Evolutionary conservation across 2,888 invertebrate genomes (phyloP).

Genomic region (Thereva nobilitata): DNA sequence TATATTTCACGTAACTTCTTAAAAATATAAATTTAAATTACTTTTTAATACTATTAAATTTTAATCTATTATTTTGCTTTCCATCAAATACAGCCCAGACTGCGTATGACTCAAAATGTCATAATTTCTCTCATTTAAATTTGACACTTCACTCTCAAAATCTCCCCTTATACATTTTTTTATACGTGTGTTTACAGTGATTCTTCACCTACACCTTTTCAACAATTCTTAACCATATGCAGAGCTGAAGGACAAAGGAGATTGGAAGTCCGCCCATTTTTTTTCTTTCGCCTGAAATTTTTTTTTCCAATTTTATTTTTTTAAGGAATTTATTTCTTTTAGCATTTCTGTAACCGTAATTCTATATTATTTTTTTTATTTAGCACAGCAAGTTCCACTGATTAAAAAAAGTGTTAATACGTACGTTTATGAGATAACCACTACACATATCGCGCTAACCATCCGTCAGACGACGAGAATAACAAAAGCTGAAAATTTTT

Average conservation of each 20-base stretch:
- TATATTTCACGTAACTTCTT: no score
- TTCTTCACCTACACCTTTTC: conserved; percentile 20
- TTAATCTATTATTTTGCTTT: no score
- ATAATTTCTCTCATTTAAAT: no score
- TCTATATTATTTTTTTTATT: conserved; percentile 8
- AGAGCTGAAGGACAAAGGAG: conserved; percentile 43
- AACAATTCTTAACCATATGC: not conserved
- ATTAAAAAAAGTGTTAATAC: conserved; percentile 33
- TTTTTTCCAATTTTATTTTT: no score
- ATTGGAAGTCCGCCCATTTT: conserved; percentile 42
- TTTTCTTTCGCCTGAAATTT: conserved; percentile 10
- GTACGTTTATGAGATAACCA: conserved; percentile 37
- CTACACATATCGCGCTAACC: conserved; percentile 35
- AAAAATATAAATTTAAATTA: no score
- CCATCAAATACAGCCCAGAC: no score
- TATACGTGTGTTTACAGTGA: not conserved
- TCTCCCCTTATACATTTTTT: no score
- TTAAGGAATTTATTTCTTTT: no score
- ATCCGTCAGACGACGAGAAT: conserved; percentile 17
- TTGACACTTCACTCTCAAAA: no score
- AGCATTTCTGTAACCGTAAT: not conserved
- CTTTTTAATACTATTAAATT: no score
- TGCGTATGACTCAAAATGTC: no score
- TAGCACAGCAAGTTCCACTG: not conserved
- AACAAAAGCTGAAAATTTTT: conserved; percentile 12